Base-by-base conservation (phyloP, 2,113 vertebrate species). In the Bothrops jararaca region DNA sequence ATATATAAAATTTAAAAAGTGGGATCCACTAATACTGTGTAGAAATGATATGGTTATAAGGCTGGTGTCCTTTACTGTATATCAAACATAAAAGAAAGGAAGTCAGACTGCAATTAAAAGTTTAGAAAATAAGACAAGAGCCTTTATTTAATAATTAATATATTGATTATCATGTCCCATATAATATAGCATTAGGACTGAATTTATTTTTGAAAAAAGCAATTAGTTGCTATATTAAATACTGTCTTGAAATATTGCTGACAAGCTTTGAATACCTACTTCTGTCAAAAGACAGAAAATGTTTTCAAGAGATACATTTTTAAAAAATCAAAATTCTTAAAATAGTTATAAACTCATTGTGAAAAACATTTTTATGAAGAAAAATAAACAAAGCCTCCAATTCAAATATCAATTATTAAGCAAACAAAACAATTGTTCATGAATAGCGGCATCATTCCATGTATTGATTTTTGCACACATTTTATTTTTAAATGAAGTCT, bases 401-500 rank as follows among this genome's bases (percentile, higher is more conserved):
- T 50, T 92, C 39, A 85, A 58, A 85, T 92, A 89, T 34, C 42
- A 8, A 26, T 20, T 58, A n/a, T 92, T 85, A 92, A 85, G 42
- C 42, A 56, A 58, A 58, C 64, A 48, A 24, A 89, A 34, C 2
- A 91, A 15, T 24, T 3, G 24, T 89, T 85, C 88, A 26, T 58
- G 69, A 85, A 85, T 54, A 89, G 69, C 60, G 53, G 53, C 92
- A 89, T 18, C 29, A 48, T 90, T 90, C 88, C 69, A 85, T 60
- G 56, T 92, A 60, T 85, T 90, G 88, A 89, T 89, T 92, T 85
- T 92, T 85, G 12, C 86, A 58, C 52, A 20, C 45, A 89, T 85
- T 85, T 89, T 89, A 29, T 89, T 89, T 92, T 20, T 24, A 92
- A 39, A 53, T 89, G 92, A 92, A 85, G 26, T 85, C 53, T 58